Percentiles rank a stretch among this genome's conserved stretches.
Conservation (phyloP, 2,888 invertebrate genomes). For the Agrochola circellaris region DNA sequence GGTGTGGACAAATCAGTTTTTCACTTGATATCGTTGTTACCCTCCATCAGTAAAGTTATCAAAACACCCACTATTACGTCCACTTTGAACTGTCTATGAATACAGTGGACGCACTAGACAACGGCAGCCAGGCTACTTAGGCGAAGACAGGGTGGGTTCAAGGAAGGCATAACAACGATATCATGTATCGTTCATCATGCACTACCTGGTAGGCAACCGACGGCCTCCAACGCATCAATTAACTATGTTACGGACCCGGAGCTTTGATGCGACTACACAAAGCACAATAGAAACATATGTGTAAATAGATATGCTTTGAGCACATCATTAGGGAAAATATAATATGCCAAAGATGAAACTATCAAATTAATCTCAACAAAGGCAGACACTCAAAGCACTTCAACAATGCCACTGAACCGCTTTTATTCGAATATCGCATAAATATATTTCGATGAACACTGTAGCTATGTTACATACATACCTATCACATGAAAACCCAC, state of each 20-base stretch:
- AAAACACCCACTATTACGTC: no score
- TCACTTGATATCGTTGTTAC: background rate
- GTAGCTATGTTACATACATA: background rate
- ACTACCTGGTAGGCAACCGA: background rate
- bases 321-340: background rate
- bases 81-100: background rate
- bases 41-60: background rate
- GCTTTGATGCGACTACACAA: conserved; percentile 1
- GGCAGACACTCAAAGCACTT: no score
- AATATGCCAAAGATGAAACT: background rate
- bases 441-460: background rate
- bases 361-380: background rate
- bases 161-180: background rate
- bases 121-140: background rate
- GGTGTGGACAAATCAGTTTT: background rate
- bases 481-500: background rate
- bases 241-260: background rate
- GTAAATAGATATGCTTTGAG: background rate
- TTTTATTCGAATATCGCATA: background rate
- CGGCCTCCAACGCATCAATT: background rate
- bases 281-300: background rate
- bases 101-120: background rate
- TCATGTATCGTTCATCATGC: background rate
- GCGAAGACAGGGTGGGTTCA: no score
- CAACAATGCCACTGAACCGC: background rate